Percentiles rank a stretch among this genome's conserved stretches.
Conservation (phyloP, 2,113 vertebrate species). For the Dipodomys merriami region DNA sequence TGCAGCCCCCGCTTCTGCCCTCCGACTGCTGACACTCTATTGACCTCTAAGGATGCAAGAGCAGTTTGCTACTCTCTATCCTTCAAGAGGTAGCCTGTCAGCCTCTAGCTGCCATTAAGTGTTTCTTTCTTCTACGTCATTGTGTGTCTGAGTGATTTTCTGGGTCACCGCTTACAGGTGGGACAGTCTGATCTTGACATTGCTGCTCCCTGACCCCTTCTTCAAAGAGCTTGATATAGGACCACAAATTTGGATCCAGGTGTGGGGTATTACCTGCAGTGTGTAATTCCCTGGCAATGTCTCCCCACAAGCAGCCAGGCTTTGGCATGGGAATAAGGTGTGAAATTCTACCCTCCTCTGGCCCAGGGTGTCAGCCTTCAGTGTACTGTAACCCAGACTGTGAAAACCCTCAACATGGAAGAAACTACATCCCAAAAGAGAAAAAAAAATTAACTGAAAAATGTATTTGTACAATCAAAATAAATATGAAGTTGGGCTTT, state of each 20-base stretch:
- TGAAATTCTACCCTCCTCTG: background rate
- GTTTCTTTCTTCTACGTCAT: too few species aligned
- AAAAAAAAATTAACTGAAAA: background rate
- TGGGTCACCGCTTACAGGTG: too few species aligned
- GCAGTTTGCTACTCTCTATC: too few species aligned
- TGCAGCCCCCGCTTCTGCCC: too few species aligned
- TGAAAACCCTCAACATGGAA: background rate
- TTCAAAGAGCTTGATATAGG: background rate
- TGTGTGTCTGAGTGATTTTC: too few species aligned
- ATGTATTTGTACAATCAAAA: slow-evolving; percentile 8
- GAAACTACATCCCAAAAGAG: background rate
- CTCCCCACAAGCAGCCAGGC: too few species aligned
- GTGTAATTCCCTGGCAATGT: background rate
- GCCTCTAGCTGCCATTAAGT: too few species aligned
- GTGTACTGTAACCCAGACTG: background rate
- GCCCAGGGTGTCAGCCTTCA: background rate
- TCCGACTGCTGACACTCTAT: too few species aligned
- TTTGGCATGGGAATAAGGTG: background rate
- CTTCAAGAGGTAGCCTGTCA: too few species aligned
- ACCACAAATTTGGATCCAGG: background rate
- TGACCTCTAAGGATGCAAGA: too few species aligned
- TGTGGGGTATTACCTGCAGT: background rate
- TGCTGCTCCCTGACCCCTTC: background rate
- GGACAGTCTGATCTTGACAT: background rate
- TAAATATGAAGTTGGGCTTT: background rate